Percentiles rank a stretch among this genome's conserved stretches.
Evolutionary conservation across 2,113 vertebrate species (phyloP).

Genomic region (Pachycephala philippinensis): DNA sequence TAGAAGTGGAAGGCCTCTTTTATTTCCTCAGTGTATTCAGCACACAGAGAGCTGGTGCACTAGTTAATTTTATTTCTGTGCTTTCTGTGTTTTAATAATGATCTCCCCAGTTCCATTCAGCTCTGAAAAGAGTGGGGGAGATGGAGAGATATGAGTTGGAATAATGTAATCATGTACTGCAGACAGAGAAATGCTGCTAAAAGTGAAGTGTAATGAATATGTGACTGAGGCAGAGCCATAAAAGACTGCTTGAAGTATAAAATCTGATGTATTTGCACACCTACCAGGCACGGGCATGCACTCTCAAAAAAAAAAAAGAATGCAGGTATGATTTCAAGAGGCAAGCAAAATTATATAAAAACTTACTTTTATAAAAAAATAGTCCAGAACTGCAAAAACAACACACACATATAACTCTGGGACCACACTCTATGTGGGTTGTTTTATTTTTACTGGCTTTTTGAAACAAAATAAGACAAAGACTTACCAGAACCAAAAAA

Average conservation of each 20-base stretch:
- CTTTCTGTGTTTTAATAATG: background rate
- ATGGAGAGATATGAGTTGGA: background rate
- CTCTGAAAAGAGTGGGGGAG: background rate
- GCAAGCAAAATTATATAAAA: background rate
- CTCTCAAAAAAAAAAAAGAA: background rate
- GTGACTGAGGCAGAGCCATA: background rate
- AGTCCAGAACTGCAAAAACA: background rate
- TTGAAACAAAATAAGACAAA: background rate
- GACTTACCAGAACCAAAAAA: background rate
- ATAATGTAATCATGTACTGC: background rate
- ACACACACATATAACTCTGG: background rate
- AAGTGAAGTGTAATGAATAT: background rate
- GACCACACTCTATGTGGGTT: background rate
- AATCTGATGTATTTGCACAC: background rate
- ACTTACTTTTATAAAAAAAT: background rate
- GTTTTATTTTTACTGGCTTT: background rate
- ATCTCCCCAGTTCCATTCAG: background rate
- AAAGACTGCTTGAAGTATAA: background rate
- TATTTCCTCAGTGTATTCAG: slow-evolving; percentile 29
- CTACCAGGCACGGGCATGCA: background rate
- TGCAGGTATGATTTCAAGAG: background rate
- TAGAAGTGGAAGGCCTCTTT: slow-evolving; percentile 1
- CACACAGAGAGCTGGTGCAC: background rate
- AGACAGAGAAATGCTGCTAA: background rate
- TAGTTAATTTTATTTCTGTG: slow-evolving; percentile 20